Base-by-base conservation (phyloP, 2,888 invertebrate species). In the Cephus runcator region DNA sequence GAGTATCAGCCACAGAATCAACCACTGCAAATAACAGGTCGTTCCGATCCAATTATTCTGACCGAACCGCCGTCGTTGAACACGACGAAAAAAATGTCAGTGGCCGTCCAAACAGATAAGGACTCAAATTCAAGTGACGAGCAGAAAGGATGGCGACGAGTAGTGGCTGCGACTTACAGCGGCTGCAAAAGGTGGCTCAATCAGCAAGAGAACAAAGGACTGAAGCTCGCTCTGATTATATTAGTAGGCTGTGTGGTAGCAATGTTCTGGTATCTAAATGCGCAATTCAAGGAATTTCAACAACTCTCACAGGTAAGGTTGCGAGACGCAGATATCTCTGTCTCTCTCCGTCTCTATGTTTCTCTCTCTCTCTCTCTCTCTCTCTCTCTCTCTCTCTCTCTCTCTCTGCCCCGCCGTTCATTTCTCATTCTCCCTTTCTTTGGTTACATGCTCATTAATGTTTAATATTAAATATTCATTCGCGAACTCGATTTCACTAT, bases 251-350 rank as follows among this genome's bases (percentile, higher is more conserved):
- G 95, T 81, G 94, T 96, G 78, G 93, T 96, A 79, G 93, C 94
- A 33, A 94, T 96, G 94, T 95, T 95, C 89, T 96, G 95, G 95
- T 96, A 96, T 88, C 93, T 96, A 69, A 93, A 95, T 87, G 94
- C 94, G 90, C 95, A 96, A 92, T 95, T 95, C 88, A 92, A 92
- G 84, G 89, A 91, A 80, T 85, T 91, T 73, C 89, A 91, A 78
- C 91, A 91, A 73, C 84, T 91, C 33, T 92, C 92, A 0, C 92
- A 91, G 86, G 90, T 89, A 81, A 35, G 31, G 1, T 15, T 40
- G 15, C 40, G 40, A 40, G 15, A 40, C 15, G 15, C 4, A 40
- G 40, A 40, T 40, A 15, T 15, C 15, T 15, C 15, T 15, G 15
- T 36, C 36, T 36, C 36, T 36, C 36, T 12, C 36, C n/a, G n/a